These are phyloP conservation scores for Nymphicus hollandicus DNA, from an alignment of 2,113 vertebrate genomes.

Conservation along the genomic window DNA sequence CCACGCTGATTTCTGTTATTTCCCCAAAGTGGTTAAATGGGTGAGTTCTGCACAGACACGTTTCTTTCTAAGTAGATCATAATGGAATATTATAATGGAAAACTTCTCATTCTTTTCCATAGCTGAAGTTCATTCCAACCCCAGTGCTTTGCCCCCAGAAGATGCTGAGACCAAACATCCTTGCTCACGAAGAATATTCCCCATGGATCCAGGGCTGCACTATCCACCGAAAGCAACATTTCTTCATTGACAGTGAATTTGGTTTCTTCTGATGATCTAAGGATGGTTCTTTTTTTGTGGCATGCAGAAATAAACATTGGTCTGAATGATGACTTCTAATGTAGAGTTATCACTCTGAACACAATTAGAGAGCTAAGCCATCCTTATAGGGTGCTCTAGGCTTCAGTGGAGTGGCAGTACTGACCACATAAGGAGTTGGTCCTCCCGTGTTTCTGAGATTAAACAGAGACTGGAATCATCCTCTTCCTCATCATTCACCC, in stretches of 20 bases:
- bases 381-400: not conserved
- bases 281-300: not conserved
- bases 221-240: constrained; percentile 11
- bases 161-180: not conserved
- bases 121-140: constrained; percentile 45
- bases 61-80: not conserved
- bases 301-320: not conserved
- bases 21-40: not conserved
- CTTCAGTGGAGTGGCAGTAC: not conserved
- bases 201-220: not conserved
- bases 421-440: not conserved
- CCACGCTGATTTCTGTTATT: not conserved
- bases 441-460: not conserved
- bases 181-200: constrained; percentile 7
- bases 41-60: not conserved
- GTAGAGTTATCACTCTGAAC: not conserved
- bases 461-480: not conserved
- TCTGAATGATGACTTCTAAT: not conserved
- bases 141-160: not conserved
- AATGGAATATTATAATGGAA: not conserved
- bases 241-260: not conserved
- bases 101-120: not conserved
- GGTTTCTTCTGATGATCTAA: not conserved
- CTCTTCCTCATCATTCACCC: not conserved
- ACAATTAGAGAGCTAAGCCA: not conserved